Percentiles rank a stretch among this genome's conserved stretches.
Conservation (phyloP, 2,113 vertebrate genomes). For the Onychostruthus taczanowskii region DNA sequence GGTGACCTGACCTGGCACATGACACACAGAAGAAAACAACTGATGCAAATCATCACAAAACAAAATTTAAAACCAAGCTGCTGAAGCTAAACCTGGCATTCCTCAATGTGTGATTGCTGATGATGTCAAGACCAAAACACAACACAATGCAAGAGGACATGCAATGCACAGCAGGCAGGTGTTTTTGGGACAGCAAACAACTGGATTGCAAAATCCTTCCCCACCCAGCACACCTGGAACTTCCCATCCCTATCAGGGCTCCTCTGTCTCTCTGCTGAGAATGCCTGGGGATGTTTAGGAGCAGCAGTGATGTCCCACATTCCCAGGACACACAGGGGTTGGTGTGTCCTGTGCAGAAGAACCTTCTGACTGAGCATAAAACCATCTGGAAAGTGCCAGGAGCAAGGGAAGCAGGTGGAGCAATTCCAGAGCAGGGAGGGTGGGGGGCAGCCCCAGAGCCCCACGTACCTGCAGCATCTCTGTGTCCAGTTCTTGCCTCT, state of each 20-base stretch:
- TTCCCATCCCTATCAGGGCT: not conserved
- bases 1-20: not conserved
- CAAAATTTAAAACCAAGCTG: not conserved
- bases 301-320: not conserved
- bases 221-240: not conserved
- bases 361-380: not conserved
- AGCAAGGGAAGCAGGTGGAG: not conserved
- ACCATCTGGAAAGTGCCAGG: not conserved
- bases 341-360: not conserved
- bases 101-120: not conserved
- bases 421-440: not conserved
- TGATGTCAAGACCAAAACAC: not conserved
- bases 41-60: not conserved
- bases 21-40: not conserved
- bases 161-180: not conserved
- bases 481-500: constrained; percentile 91
- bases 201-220: not conserved
- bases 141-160: not conserved
- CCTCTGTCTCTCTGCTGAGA: not conserved
- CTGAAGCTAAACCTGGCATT: not conserved
- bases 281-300: not conserved
- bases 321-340: not conserved
- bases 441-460: constrained; percentile 40
- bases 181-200: not conserved
- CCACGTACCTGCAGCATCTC: constrained; percentile 94